Base-by-base conservation (phyloP, 1,140 invertebrate species). In the Coenobita brevimanus region DNA sequence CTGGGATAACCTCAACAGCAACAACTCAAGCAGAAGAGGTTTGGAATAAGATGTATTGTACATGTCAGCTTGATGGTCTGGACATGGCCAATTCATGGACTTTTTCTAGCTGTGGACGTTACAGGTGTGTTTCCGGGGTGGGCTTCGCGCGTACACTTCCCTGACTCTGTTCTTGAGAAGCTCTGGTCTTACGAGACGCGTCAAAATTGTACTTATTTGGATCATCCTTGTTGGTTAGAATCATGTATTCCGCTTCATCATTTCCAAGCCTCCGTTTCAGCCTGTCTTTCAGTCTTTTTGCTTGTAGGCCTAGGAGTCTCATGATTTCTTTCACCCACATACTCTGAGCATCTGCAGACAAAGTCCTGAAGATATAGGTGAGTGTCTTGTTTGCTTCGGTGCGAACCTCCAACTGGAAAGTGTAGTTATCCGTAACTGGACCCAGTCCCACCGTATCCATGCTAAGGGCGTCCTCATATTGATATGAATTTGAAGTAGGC, bases 391-490 rank as follows among this genome's bases (percentile, higher is more conserved):
- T 80, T 6, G 85, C 76, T 10, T 30, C 85, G 43, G 64, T 71
- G 27, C 85, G 85, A 3, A 87, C 85, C 50, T 87, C 85, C 3
- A 87, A 38, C 21, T 80, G 78, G 64, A 87, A 87, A n/a, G 76
- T 36, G 46, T 71, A 30, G 10, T 71, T 21, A 41, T 81, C 76
- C 33, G 46, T 2, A 3, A 36, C 13, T 0, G 85, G 85, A 54
- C 85, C 85, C 27, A 87, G 62, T 4, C 85, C 85, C 6, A 87
- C 85, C 6, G 76, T 87, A 64, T 87, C 85, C 85, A 87, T 87
- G n/a, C 85, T 60, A 13, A 87, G 38, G 46, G 85, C 62, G 17
- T 87, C 85, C 0, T 80, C 78, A 33, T 87, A 87, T n/a, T 67
- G 62, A 43, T 80, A 87, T 33, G 8, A 33, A 0, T 43, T 24